phyloP scores from a whole-genome alignment of 2,888 invertebrate genomes.

The Chydorus sphaericus region DNA sequence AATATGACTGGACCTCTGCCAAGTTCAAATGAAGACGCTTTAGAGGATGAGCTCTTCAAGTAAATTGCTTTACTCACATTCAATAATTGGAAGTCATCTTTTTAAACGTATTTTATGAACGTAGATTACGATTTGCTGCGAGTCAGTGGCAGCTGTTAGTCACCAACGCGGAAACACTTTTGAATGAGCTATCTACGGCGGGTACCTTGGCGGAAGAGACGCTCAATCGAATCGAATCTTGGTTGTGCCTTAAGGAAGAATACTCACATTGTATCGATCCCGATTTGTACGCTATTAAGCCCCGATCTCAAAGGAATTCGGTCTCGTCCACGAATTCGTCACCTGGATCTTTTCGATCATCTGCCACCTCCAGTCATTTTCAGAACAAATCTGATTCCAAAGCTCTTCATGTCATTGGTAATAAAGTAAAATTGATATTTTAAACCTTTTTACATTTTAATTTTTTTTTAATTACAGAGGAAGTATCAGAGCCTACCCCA shows the following conservation, averaged over 20 bases:
- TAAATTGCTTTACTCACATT: constrained; percentile 9
- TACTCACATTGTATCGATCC: constrained; percentile 64
- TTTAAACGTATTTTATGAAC: background rate
- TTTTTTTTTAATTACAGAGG: constrained; percentile 10
- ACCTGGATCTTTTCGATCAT: too few relatives aligned
- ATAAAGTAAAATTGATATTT: background rate
- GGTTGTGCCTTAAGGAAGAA: constrained; percentile 72
- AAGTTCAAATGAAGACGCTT: too few relatives aligned
- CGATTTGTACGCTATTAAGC: constrained; percentile 25
- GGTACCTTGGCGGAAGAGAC: constrained; percentile 54
- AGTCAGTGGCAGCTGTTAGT: constrained; percentile 68
- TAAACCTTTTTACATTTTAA: background rate
- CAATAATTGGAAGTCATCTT: too few relatives aligned
- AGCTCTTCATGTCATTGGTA: constrained; percentile 13
- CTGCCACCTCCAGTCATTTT: background rate
- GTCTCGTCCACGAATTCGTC: too few relatives aligned
- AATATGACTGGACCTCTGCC: too few relatives aligned
- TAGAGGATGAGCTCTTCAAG: constrained; percentile 19
- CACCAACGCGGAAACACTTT: constrained; percentile 68
- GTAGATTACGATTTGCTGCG: constrained; percentile 56
- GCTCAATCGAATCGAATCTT: constrained; percentile 60
- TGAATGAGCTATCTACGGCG: constrained; percentile 53
- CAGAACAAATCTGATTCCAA: background rate
- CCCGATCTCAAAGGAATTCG: background rate
- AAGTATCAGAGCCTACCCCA: constrained; percentile 15